Conservation (phyloP, 2,113 vertebrate genomes). For the Carassius gibelio region DNA sequence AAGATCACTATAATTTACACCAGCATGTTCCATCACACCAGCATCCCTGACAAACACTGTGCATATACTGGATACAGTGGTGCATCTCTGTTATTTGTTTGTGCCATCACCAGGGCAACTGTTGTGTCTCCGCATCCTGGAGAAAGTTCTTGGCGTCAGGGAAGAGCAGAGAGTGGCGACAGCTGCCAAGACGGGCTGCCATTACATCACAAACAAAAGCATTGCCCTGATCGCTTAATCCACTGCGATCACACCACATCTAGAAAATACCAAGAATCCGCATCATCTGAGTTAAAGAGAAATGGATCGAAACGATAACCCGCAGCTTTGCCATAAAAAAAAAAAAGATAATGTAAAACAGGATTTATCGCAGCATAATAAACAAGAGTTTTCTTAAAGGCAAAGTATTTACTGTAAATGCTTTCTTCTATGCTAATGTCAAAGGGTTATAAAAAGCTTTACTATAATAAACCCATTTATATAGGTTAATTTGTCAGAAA, state of each 20-base stretch:
- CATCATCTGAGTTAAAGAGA: neutral
- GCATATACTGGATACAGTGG: slow-evolving; percentile 37
- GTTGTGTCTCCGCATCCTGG: slow-evolving; percentile 60
- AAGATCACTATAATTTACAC: slow-evolving; percentile 44
- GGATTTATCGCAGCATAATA: neutral
- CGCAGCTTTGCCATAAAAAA: slow-evolving; percentile 1
- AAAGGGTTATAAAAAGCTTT: neutral
- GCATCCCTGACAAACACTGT: slow-evolving; percentile 37
- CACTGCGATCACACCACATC: slow-evolving; percentile 27
- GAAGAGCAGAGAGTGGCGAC: neutral
- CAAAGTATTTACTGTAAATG: neutral
- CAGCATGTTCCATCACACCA: slow-evolving; percentile 19
- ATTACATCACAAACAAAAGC: slow-evolving; percentile 10
- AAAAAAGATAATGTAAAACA: neutral
- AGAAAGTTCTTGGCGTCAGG: slow-evolving; percentile 42
- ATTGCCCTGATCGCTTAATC: slow-evolving; percentile 9
- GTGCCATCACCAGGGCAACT: slow-evolving; percentile 65
- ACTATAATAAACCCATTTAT: neutral
- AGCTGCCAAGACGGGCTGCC: neutral
- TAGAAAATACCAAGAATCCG: slow-evolving; percentile 7
- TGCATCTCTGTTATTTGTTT: slow-evolving; percentile 63
- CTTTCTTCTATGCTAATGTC: neutral
- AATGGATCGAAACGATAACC: slow-evolving; percentile 2
- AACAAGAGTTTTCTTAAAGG: neutral
- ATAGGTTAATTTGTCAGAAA: no score